Evolutionary conservation across 2,113 vertebrate species (phyloP), one percentile per base, ranked within the genome.

Genomic region (Arizona elegans): DNA sequence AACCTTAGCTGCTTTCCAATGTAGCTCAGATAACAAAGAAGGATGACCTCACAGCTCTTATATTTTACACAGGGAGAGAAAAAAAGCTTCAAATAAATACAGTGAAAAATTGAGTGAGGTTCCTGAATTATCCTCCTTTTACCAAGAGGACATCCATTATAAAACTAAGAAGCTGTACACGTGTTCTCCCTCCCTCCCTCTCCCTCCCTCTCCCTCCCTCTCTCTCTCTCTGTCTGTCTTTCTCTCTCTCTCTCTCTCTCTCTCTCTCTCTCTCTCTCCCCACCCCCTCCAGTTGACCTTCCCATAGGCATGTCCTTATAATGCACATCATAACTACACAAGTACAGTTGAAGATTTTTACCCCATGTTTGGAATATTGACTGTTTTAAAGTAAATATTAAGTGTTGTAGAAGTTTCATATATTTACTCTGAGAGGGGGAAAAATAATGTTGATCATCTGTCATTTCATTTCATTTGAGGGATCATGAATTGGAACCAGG

Each of bases 21-120:
- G 81, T 47, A 65, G 75, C 89, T 55, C 29, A 93, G 89, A 87
- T 93, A 93, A 93, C 54, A 50, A 93, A 90, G 75, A 54, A 62
- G 54, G 91, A 26, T 62, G 58, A 87, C 5, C 9, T 87, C 50
- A 65, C 56, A 29, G n/a, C 38, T 56, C 47, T 50, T 90, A 11
- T n/a, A 7, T 33, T 59, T 92, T 90, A 89, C 15, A 58, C 19
- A 88, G 1, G 26, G 91, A 55, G 38, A 55, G 8, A 50, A 10
- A 55, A 55, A 15, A 12, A 87, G 13, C n/a, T 26, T 47, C 6
- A 47, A 87, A 81, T 56, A 55, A 87, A 75, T 89, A 75, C n/a
- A 92, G 8, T 52, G 47, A 62, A 89, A 33, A 81, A 81, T 38
- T 43, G 75, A 81, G 33, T 81, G 33, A 81, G 33, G 43, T 81